A percentile compares a stretch with the other conserved stretches of the same genome.
Evolutionary conservation across 2,797 vertebrate species (phyloP).

Genomic region (Liparis tanakae): DNA sequence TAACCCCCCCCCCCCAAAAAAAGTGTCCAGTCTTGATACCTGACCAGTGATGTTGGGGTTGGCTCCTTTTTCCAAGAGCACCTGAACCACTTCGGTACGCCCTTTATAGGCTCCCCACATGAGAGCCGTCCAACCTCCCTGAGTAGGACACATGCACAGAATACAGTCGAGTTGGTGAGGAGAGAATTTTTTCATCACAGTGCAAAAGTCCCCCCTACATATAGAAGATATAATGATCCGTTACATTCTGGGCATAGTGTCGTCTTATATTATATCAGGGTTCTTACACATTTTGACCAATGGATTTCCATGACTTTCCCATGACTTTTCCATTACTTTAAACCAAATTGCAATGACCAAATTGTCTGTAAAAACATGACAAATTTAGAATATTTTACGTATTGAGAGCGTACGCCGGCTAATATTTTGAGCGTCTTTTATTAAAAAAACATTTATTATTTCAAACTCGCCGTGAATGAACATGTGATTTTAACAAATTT

Average conservation of each 20-base stretch:
- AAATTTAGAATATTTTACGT: no score
- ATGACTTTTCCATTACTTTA: no score
- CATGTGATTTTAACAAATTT: no score
- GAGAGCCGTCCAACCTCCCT: slow-evolving; percentile 98
- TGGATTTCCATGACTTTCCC: no score
- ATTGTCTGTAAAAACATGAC: no score
- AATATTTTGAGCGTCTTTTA: no score
- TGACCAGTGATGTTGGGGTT: slow-evolving; percentile 97
- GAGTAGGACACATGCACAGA: slow-evolving; percentile 17
- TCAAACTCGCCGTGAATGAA: no score
- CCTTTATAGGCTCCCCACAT: slow-evolving; percentile 99
- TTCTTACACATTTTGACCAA: no score
- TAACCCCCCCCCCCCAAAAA: no score
- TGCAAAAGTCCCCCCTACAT: slow-evolving; percentile 1
- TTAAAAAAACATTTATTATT: no score
- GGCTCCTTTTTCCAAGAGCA: slow-evolving; percentile 92
- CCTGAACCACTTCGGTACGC: slow-evolving; percentile 86
- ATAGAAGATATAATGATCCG: background rate
- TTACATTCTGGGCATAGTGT: background rate
- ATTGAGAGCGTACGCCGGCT: no score
- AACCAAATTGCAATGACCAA: no score
- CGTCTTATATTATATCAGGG: background rate
- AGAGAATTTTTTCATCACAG: background rate
- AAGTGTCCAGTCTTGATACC: slow-evolving; percentile 77
- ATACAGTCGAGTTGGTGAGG: background rate